Percentiles rank a stretch among this genome's conserved stretches.
Evolutionary conservation across 2,888 invertebrate genomes (phyloP).

Genomic region (Sarcophaga rosellei): DNA sequence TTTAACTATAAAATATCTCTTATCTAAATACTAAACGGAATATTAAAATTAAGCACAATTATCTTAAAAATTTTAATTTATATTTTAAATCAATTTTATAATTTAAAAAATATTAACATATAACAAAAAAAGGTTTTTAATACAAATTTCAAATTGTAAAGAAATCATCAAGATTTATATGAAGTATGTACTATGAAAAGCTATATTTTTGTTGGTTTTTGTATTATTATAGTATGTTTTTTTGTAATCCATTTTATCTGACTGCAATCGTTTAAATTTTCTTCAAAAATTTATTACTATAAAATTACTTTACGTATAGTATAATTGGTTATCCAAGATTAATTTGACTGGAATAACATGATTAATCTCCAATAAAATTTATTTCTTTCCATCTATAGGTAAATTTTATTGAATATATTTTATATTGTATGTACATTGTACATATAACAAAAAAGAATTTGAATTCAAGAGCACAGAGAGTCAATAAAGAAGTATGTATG

Average conservation of each 20-base stretch:
- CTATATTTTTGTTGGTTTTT: too few species aligned
- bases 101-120: too few species aligned
- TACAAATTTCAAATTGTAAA: too few species aligned
- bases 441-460: not conserved
- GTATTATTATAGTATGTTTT: too few species aligned
- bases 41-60: too few species aligned
- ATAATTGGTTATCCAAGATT: constrained; percentile 68
- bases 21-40: too few species aligned
- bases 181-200: too few species aligned
- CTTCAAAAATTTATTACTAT: constrained; percentile 59
- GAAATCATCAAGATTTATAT: too few species aligned
- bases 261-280: constrained; percentile 15
- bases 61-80: too few species aligned
- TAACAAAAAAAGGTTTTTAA: too few species aligned
- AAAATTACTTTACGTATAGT: constrained; percentile 58
- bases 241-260: not conserved
- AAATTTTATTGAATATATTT: constrained; percentile 41
- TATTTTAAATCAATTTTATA: too few species aligned
- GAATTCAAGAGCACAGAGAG: constrained; percentile 15
- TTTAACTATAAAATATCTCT: too few species aligned
- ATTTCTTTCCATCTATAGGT: constrained; percentile 57
- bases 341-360: constrained; percentile 60
- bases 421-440: constrained; percentile 17
- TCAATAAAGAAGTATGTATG: constrained; percentile 3
- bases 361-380: constrained; percentile 66